phyloP scores from a whole-genome alignment of 2,113 vertebrate genomes.

The Xyrauchen texanus region DNA sequence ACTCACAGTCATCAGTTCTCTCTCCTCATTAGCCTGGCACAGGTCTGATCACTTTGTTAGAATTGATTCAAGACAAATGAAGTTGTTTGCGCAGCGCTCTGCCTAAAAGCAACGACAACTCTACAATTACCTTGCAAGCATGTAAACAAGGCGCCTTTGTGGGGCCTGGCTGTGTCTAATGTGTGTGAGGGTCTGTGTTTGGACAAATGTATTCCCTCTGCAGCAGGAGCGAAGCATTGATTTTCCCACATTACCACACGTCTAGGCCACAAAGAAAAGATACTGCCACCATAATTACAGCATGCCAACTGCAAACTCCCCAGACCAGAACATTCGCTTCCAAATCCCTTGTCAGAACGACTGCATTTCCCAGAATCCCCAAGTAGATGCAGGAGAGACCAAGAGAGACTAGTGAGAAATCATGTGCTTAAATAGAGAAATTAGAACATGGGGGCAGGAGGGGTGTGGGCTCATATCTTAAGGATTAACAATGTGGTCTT shows the following conservation, averaged over 20 bases:
- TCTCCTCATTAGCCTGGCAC: slow-evolving; percentile 34
- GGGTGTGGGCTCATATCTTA: slow-evolving; percentile 13
- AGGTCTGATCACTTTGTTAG: slow-evolving; percentile 43
- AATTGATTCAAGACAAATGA: slow-evolving; percentile 29
- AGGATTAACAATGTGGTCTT: slow-evolving; percentile 43
- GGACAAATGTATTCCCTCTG: slow-evolving; percentile 33
- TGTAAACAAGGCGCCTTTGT: slow-evolving; percentile 34
- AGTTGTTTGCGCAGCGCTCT: slow-evolving; percentile 32
- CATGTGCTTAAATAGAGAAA: too few species aligned
- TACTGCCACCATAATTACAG: slow-evolving; percentile 36
- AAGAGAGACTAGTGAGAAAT: background rate
- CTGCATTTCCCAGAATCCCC: slow-evolving; percentile 20
- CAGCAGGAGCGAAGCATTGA: slow-evolving; percentile 30
- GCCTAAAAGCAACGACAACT: slow-evolving; percentile 17
- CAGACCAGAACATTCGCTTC: background rate
- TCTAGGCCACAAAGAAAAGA: slow-evolving; percentile 35
- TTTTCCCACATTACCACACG: slow-evolving; percentile 43
- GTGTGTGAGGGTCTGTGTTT: slow-evolving; percentile 15
- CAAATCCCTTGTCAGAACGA: background rate
- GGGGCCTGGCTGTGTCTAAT: slow-evolving; percentile 24
- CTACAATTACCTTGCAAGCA: slow-evolving; percentile 38
- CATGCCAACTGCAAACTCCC: slow-evolving; percentile 23
- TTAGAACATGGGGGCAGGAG: background rate
- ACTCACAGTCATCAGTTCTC: slow-evolving; percentile 34
- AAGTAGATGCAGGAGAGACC: background rate